A percentile compares a stretch with the other conserved stretches of the same genome.
phyloP scores from a whole-genome alignment of 2,888 invertebrate species.

The Eristalis intricaria region DNA sequence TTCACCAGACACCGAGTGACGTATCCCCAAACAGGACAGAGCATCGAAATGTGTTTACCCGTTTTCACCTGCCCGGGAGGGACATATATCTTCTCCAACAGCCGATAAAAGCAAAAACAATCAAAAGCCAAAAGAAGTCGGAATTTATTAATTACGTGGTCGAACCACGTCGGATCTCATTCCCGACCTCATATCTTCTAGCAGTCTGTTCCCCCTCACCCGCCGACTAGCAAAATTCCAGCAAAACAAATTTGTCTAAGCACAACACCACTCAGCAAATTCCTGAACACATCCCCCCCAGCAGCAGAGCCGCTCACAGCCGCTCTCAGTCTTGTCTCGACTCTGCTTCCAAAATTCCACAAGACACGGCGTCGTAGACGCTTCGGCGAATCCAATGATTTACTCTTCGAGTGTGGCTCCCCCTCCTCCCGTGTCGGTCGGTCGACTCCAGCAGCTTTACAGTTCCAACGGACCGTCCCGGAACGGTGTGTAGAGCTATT shows the following conservation, averaged over 20 bases:
- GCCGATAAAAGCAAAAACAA: neutral
- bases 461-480: neutral
- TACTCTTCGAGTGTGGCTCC: conserved; percentile 4
- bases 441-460: neutral
- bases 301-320: conserved; percentile 5
- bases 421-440: too few species aligned
- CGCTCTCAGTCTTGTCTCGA: neutral
- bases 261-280: conserved; percentile 47
- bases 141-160: conserved; percentile 31
- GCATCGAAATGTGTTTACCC: conserved; percentile 19
- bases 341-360: conserved; percentile 1
- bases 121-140: neutral
- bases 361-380: conserved; percentile 40
- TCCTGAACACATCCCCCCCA: conserved; percentile 42
- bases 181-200: conserved; percentile 11
- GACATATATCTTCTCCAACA: neutral
- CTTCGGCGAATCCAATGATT: conserved; percentile 53
- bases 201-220: neutral
- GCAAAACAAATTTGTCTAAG: conserved; percentile 47
- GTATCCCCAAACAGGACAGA: conserved; percentile 5
- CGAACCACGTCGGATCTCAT: conserved; percentile 24
- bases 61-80: conserved; percentile 7
- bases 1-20: conserved; percentile 1
- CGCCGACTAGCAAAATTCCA: neutral
- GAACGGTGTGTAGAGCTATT: conserved; percentile 12